These are phyloP conservation scores for Gymnocypris eckloni DNA, from an alignment of 2,797 vertebrate species.

Conservation along the genomic window DNA sequence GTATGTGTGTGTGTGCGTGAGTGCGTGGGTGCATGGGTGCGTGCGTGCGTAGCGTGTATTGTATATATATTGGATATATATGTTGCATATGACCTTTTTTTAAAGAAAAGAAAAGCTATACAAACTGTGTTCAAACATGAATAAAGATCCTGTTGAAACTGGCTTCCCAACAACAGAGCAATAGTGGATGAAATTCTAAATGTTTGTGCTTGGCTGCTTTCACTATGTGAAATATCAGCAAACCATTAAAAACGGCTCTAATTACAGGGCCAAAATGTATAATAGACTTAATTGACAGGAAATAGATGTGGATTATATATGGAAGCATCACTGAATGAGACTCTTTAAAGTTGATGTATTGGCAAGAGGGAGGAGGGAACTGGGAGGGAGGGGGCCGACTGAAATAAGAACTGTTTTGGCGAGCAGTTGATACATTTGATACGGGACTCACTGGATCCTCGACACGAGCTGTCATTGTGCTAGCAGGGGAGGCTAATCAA, in stretches of 20 bases:
- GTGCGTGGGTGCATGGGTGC: too few species aligned
- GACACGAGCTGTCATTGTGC: slow-evolving; percentile 83
- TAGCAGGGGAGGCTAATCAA: slow-evolving; percentile 83
- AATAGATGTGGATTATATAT: slow-evolving; percentile 57
- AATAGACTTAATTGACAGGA: slow-evolving; percentile 51
- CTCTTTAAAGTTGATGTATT: slow-evolving; percentile 59
- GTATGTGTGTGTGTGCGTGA: too few species aligned
- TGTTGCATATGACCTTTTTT: too few species aligned
- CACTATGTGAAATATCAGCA: background rate
- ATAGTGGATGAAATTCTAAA: background rate
- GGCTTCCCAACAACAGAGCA: background rate
- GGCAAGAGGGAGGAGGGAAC: slow-evolving; percentile 58
- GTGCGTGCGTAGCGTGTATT: too few species aligned
- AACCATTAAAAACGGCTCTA: slow-evolving; percentile 4
- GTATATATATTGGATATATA: too few species aligned
- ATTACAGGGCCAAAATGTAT: slow-evolving; percentile 19
- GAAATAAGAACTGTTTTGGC: slow-evolving; percentile 65
- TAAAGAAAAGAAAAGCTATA: too few species aligned
- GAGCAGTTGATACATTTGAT: slow-evolving; percentile 80
- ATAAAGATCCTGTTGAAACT: too few species aligned
- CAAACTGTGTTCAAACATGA: too few species aligned
- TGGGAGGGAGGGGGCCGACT: slow-evolving; percentile 63
- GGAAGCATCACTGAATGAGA: slow-evolving; percentile 52
- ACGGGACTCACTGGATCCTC: slow-evolving; percentile 74
- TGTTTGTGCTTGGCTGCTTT: background rate